phyloP scores from a whole-genome alignment of 2,888 invertebrate species.

The Mythimna pallens region DNA sequence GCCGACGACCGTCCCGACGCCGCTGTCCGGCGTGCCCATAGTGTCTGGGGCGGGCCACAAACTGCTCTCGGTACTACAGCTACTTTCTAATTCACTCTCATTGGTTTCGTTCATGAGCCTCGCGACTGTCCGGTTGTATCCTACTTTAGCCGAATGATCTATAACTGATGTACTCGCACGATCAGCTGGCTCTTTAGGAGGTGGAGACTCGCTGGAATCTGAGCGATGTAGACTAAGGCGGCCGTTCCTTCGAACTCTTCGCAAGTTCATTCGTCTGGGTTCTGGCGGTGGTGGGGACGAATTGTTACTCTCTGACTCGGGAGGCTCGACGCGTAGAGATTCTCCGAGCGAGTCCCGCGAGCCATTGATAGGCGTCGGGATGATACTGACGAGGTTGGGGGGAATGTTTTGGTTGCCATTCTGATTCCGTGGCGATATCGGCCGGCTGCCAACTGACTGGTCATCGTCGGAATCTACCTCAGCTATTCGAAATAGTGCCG shows the following conservation, averaged over 20 bases:
- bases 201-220: conserved; percentile 85
- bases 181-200: conserved; percentile 76
- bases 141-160: conserved; percentile 74
- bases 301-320: conserved; percentile 72
- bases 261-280: conserved; percentile 72
- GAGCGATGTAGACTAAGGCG: conserved; percentile 77
- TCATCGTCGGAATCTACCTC: conserved; percentile 92
- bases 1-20: conserved; percentile 80
- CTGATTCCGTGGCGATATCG: conserved; percentile 81
- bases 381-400: conserved; percentile 88
- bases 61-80: conserved; percentile 85
- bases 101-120: conserved; percentile 88
- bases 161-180: conserved; percentile 71
- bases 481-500: conserved; percentile 87
- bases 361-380: conserved; percentile 91
- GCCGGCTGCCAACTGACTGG: conserved; percentile 84
- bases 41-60: conserved; percentile 75
- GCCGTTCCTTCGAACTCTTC: conserved; percentile 79
- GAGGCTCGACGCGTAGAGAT: conserved; percentile 78
- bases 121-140: conserved; percentile 82
- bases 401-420: conserved; percentile 75
- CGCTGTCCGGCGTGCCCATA: conserved; percentile 82
- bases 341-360: conserved; percentile 86
- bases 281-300: conserved; percentile 74
- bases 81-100: conserved; percentile 88